These are phyloP conservation scores for Dissostichus mawsoni DNA, from an alignment of 2,113 vertebrate species.

Conservation along the genomic window DNA sequence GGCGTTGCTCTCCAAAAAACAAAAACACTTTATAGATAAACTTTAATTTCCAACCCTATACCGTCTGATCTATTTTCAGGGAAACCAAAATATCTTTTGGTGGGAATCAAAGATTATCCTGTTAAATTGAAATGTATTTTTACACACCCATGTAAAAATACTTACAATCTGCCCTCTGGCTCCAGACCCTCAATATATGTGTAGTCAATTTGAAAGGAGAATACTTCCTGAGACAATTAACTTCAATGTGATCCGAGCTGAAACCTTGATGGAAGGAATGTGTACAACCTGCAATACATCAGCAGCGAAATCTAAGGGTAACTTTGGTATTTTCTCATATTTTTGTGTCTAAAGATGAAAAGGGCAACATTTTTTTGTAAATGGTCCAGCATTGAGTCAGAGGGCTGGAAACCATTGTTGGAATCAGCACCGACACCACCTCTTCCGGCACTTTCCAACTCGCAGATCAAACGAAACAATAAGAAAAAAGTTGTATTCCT, in stretches of 20 bases:
- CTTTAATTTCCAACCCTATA: too few species aligned
- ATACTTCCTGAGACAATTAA: slow-evolving; percentile 20
- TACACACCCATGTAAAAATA: background rate
- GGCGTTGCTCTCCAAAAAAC: background rate
- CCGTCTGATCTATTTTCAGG: background rate
- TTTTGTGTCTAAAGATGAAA: too few species aligned
- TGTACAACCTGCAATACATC: slow-evolving; percentile 2
- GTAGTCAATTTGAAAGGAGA: background rate
- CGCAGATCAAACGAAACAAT: too few species aligned
- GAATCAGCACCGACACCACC: too few species aligned
- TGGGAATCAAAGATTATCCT: background rate
- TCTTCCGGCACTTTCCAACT: too few species aligned
- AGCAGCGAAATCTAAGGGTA: background rate
- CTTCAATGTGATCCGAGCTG: background rate
- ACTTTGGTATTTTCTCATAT: too few species aligned
- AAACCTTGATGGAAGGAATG: slow-evolving; percentile 20
- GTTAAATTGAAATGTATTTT: background rate
- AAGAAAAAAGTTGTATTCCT: too few species aligned
- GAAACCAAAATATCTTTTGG: background rate
- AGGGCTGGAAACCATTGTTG: too few species aligned
- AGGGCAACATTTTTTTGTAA: too few species aligned
- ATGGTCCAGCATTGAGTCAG: too few species aligned
- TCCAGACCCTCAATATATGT: background rate
- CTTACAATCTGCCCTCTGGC: background rate
- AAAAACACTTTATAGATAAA: too few species aligned